These are phyloP conservation scores for Aphodius granarius DNA, from an alignment of 2,888 invertebrate genomes.

Conservation along the genomic window DNA sequence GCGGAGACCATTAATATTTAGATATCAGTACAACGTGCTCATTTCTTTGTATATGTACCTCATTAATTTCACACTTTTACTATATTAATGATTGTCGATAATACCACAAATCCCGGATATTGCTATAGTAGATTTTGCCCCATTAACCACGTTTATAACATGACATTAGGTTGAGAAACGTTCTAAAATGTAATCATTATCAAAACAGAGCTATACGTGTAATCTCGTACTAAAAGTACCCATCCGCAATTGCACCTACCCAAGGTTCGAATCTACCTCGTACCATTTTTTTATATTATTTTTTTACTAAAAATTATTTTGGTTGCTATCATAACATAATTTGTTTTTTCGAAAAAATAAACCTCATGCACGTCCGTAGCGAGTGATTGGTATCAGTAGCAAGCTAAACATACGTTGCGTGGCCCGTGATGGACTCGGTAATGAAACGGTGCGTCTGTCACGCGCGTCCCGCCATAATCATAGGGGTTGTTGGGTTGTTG, in stretches of 20 bases:
- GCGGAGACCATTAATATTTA: background rate
- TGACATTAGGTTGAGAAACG: background rate
- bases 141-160: background rate
- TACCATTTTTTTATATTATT: no score
- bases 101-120: background rate
- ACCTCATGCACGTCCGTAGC: background rate
- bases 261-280: no score
- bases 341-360: background rate
- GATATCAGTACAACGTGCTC: background rate
- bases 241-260: no score
- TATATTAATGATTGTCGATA: background rate
- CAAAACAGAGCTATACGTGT: no score
- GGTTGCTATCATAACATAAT: background rate
- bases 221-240: no score
- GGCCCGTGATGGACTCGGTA: slow-evolving; percentile 43
- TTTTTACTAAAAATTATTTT: no score
- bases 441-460: slow-evolving; percentile 47
- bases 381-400: slow-evolving; percentile 18
- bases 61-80: background rate
- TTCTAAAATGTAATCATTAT: background rate
- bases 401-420: slow-evolving; percentile 29
- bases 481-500: background rate
- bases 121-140: background rate
- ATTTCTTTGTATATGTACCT: background rate
- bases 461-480: slow-evolving; percentile 29